Evolutionary conservation across 2,113 vertebrate species (phyloP).

Genomic region (Catagonus wagneri): DNA sequence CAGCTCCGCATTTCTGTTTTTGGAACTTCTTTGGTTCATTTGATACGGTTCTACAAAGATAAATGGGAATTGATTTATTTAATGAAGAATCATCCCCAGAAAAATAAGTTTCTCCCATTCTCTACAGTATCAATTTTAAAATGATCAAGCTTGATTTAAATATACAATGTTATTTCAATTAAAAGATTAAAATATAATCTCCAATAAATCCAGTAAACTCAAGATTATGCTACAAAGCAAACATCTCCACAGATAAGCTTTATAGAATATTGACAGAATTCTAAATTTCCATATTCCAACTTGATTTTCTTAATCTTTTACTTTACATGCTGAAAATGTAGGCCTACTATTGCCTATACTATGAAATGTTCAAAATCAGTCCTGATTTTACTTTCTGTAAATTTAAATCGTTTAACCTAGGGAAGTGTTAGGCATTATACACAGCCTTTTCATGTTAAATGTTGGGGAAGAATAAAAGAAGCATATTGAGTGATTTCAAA

Average conservation of each 20-base stretch:
- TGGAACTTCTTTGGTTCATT: background rate
- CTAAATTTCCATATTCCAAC: background rate
- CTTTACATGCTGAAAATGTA: background rate
- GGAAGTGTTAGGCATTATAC: background rate
- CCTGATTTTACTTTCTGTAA: background rate
- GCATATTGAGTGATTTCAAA: background rate
- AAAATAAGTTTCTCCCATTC: background rate
- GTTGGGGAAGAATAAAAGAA: background rate
- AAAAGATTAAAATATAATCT: background rate
- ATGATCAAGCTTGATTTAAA: background rate
- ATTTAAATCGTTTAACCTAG: background rate
- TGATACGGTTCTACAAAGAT: background rate
- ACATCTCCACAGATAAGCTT: background rate
- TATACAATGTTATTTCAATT: background rate
- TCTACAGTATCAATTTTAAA: background rate
- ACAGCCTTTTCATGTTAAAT: background rate
- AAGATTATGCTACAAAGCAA: background rate
- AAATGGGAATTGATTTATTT: background rate
- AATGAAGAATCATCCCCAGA: background rate
- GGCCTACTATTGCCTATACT: background rate
- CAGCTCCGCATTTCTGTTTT: background rate
- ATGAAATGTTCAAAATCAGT: background rate
- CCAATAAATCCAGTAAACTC: background rate
- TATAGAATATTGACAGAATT: background rate
- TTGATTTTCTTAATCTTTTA: background rate